These are phyloP conservation scores for Isaurus tuberculatus DNA, from an alignment of 92 coral and sea anemone species.

Conservation along the genomic window DNA sequence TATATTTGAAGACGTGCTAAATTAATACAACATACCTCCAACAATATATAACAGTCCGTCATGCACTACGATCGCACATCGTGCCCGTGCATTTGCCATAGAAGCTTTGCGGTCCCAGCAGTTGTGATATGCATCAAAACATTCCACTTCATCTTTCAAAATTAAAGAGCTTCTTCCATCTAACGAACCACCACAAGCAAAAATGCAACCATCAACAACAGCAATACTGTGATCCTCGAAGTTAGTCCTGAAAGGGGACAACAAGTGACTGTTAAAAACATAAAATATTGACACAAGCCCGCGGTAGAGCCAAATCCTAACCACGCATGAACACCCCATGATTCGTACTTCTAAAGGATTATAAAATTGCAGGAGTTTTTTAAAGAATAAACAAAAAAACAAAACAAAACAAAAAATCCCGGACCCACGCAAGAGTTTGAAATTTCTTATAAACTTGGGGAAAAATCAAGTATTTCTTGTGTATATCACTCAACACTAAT, in stretches of 20 bases:
- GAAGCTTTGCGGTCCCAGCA: conserved; percentile 77
- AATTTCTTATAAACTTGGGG: no score
- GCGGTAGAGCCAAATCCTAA: no score
- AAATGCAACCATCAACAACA: conserved; percentile 71
- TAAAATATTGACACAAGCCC: no score
- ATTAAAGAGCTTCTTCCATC: conserved; percentile 83
- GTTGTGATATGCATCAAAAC: conserved; percentile 70
- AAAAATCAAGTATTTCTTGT: no score
- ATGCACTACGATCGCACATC: conserved; percentile 59
- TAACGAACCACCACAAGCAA: conserved; percentile 80
- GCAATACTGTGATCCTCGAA: conserved; percentile 78
- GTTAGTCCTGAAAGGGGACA: conserved; percentile 50
- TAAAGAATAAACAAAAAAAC: no score
- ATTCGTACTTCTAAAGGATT: no score
- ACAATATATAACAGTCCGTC: conserved; percentile 66
- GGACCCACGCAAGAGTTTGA: no score
- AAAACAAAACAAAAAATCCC: no score
- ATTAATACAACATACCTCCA: conserved; percentile 47
- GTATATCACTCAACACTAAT: no score
- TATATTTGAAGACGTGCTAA: neutral
- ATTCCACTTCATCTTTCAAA: conserved; percentile 73
- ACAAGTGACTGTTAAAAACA: no score
- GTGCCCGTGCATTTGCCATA: conserved; percentile 79
- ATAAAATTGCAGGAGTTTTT: no score
- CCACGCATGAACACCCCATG: no score